These are phyloP conservation scores for Rhagonycha lutea DNA, from an alignment of 2,888 invertebrate species.

Conservation along the genomic window DNA sequence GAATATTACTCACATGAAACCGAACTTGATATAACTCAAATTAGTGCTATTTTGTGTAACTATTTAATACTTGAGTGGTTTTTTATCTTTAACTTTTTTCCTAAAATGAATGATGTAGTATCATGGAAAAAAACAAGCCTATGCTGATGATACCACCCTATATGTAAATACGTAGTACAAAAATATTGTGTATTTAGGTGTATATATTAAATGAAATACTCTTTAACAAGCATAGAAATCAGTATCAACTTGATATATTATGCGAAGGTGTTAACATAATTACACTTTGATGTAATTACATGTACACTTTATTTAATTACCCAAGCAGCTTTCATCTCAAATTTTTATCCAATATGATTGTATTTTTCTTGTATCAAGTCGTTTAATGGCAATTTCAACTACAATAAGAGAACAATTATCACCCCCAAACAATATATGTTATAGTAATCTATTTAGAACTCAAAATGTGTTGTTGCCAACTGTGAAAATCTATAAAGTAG, in stretches of 20 bases:
- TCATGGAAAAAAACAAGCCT: background rate
- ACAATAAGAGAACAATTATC: slow-evolving; percentile 19
- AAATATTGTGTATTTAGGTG: background rate
- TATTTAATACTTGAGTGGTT: background rate
- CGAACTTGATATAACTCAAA: background rate
- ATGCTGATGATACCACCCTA: background rate
- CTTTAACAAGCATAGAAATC: slow-evolving; percentile 1
- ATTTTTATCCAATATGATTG: background rate
- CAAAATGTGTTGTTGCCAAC: slow-evolving; percentile 25
- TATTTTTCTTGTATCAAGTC: slow-evolving; percentile 8
- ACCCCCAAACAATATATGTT: slow-evolving; percentile 24
- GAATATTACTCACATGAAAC: no score
- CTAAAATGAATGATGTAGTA: no score
- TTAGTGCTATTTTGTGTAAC: background rate
- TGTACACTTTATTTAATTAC: background rate
- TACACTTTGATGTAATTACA: background rate
- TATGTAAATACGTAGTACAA: background rate
- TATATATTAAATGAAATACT: background rate
- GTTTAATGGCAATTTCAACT: slow-evolving; percentile 15
- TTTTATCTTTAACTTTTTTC: background rate
- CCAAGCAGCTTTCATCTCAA: background rate
- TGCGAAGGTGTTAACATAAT: background rate
- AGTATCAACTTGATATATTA: background rate
- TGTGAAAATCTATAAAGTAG: slow-evolving; percentile 26
- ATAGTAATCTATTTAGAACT: slow-evolving; percentile 30